Percentiles rank a stretch among this genome's conserved stretches.
phyloP scores from a whole-genome alignment of 2,797 vertebrate genomes.

The Poliocrania exsul region DNA sequence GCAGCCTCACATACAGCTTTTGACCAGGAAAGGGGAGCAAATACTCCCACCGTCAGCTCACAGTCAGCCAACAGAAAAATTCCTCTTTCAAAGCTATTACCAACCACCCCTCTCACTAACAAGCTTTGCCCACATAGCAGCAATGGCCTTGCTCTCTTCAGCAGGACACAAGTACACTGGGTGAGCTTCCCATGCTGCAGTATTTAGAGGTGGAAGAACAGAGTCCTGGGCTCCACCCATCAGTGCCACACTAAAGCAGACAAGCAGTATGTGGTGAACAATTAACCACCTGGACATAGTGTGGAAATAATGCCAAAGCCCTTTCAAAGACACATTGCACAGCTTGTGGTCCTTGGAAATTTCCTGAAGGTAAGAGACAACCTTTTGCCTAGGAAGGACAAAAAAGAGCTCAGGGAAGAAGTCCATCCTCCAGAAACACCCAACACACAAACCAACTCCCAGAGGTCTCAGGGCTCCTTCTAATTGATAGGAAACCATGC shows the following conservation, averaged over 20 bases:
- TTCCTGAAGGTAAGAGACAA: background rate
- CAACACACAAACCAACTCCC: background rate
- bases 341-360: background rate
- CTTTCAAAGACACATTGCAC: background rate
- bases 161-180: fast-evolving
- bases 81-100: background rate
- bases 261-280: background rate
- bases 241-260: background rate
- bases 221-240: background rate
- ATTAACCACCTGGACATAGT: background rate
- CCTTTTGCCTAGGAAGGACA: background rate
- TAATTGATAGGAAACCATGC: background rate
- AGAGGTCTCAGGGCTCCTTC: background rate
- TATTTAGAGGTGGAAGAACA: background rate
- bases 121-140: background rate
- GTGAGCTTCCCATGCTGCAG: background rate
- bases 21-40: background rate
- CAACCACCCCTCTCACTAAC: background rate
- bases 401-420: background rate
- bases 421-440: background rate
- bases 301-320: background rate
- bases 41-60: background rate
- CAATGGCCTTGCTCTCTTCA: background rate
- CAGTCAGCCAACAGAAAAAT: background rate
- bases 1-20: background rate